phyloP scores from a whole-genome alignment of 2,888 invertebrate genomes.

The Schrankia costaestrigalis region DNA sequence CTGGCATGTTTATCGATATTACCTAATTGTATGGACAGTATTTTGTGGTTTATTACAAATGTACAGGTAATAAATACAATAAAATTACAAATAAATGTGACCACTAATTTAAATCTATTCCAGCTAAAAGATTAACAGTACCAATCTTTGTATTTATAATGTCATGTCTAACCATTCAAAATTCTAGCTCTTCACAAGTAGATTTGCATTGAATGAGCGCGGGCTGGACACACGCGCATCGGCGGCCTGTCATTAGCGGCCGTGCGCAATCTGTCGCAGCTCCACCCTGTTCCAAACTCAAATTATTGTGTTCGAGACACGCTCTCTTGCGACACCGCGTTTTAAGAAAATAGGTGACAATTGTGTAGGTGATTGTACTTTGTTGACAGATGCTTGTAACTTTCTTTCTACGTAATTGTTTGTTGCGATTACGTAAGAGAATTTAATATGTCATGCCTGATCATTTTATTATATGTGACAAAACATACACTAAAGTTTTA shows the following conservation, averaged over 20 bases:
- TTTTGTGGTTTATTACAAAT: too few species aligned
- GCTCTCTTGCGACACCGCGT: conserved; percentile 53
- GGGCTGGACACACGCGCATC: conserved; percentile 70
- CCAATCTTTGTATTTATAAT: conserved; percentile 23
- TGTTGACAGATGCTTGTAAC: conserved; percentile 20
- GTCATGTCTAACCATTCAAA: conserved; percentile 59
- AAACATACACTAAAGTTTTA: too few species aligned
- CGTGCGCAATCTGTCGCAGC: conserved; percentile 63
- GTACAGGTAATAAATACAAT: too few species aligned
- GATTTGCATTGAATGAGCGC: conserved; percentile 77
- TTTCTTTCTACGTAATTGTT: conserved; percentile 20
- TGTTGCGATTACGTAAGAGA: conserved; percentile 6
- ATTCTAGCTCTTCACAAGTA: conserved; percentile 26
- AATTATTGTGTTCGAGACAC: conserved; percentile 67
- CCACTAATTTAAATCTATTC: too few species aligned
- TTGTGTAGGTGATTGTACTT: conserved; percentile 47
- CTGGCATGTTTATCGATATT: too few species aligned
- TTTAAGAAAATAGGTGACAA: conserved; percentile 46
- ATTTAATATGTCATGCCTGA: conserved; percentile 1
- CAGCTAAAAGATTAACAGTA: conserved; percentile 26
- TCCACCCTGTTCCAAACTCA: conserved; percentile 61
- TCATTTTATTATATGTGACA: conserved; percentile 6
- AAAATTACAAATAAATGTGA: too few species aligned
- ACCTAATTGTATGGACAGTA: too few species aligned
- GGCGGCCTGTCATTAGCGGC: conserved; percentile 76